Conservation (phyloP, 2,113 vertebrate genomes). For the Jaculus jaculus region DNA sequence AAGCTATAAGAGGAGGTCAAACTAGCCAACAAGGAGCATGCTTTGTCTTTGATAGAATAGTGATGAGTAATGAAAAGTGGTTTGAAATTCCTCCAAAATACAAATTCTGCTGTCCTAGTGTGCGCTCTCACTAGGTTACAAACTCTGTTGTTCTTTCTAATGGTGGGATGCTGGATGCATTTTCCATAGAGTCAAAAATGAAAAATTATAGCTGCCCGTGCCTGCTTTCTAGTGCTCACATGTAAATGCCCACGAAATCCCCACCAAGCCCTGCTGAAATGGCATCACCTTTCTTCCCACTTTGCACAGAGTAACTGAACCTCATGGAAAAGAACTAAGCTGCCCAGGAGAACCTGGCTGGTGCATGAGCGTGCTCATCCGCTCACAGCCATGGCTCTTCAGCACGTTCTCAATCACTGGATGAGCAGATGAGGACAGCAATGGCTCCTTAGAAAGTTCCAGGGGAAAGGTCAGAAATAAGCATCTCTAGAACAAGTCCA, state of each 20-base stretch:
- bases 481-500: neutral
- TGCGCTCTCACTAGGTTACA: neutral
- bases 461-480: neutral
- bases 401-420: neutral
- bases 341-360: neutral
- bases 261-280: neutral
- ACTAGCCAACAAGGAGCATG: neutral
- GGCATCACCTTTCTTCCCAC: neutral
- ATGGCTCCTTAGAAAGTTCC: neutral
- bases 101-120: neutral
- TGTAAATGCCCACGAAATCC: fast-evolving
- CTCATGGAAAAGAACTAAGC: neutral
- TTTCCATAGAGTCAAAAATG: neutral
- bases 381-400: neutral
- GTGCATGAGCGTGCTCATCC: neutral
- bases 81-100: neutral
- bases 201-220: too few species aligned
- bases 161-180: neutral
- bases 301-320: neutral
- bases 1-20: neutral
- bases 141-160: neutral
- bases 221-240: neutral
- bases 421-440: neutral
- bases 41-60: neutral
- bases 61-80: neutral